Percentiles rank a stretch among this genome's conserved stretches.
Conservation (phyloP, 2,113 vertebrate species). For the Aepyceros melampus region DNA sequence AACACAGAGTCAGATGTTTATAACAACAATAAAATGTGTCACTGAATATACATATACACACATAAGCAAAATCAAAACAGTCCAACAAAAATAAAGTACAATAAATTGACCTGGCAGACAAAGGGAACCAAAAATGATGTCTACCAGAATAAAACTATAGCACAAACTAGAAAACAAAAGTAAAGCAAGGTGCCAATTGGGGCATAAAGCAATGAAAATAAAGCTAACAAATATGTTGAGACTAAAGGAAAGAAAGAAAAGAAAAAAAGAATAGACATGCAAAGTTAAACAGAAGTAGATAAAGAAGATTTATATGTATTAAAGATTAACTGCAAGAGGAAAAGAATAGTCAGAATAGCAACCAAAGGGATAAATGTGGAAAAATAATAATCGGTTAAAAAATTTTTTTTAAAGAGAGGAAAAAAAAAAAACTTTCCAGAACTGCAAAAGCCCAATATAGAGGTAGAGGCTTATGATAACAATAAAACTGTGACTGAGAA, state of each 20-base stretch:
- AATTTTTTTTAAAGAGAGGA: accelerated
- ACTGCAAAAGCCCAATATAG: not conserved
- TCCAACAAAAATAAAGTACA: not conserved
- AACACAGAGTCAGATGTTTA: not conserved
- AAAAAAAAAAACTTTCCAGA: not conserved
- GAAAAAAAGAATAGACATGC: too few species aligned
- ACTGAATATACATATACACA: not conserved
- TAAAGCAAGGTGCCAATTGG: too few species aligned
- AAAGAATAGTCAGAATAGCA: not conserved
- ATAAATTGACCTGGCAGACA: not conserved
- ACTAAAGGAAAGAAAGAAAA: too few species aligned
- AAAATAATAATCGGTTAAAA: not conserved
- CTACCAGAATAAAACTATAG: not conserved
- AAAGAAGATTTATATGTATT: not conserved
- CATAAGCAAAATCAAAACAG: not conserved
- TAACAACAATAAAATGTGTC: not conserved
- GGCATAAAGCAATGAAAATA: too few species aligned
- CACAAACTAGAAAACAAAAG: not conserved
- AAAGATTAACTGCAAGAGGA: not conserved
- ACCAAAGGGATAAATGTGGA: not conserved
- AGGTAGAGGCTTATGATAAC: not conserved
- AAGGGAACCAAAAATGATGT: not conserved
- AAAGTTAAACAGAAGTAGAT: not conserved
- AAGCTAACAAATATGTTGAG: too few species aligned
- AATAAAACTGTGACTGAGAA: not conserved